Evolutionary conservation across 53 echinoderm and acorn worm species (phyloP).

Genomic region (Luidia sarsii): DNA sequence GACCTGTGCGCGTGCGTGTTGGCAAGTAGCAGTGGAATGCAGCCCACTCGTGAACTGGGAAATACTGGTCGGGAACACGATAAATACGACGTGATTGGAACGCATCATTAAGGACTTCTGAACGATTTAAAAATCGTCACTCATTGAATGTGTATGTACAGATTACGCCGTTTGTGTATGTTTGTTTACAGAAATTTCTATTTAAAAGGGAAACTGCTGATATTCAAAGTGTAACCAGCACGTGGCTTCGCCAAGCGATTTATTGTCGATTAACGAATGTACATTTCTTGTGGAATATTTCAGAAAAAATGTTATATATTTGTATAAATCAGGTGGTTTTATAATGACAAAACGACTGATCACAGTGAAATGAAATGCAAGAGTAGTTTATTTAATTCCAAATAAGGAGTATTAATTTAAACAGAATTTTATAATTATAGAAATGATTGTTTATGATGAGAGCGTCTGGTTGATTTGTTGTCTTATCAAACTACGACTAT

Average conservation of each 20-base stretch:
- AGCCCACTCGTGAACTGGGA: too few species aligned
- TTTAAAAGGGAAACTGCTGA: too few species aligned
- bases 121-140: not conserved
- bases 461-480: too few species aligned
- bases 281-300: not conserved
- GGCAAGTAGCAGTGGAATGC: too few species aligned
- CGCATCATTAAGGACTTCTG: too few species aligned
- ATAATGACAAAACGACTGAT: not conserved
- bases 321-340: conserved; percentile 25
- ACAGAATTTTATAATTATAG: conserved; percentile 18
- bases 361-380: conserved; percentile 16
- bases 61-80: too few species aligned
- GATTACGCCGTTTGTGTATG: not conserved
- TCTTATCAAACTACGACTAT: too few species aligned
- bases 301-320: conserved; percentile 17
- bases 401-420: not conserved
- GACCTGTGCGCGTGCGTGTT: too few species aligned
- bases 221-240: not conserved
- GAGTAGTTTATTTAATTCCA: not conserved
- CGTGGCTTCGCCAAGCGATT: not conserved
- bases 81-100: too few species aligned
- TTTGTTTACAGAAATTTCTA: too few species aligned
- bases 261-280: not conserved
- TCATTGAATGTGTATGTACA: not conserved
- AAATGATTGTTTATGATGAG: not conserved